Percentiles rank a stretch among this genome's conserved stretches.
These are phyloP conservation scores for Melieria picta DNA, from an alignment of 2,888 invertebrate genomes.

Conservation along the genomic window DNA sequence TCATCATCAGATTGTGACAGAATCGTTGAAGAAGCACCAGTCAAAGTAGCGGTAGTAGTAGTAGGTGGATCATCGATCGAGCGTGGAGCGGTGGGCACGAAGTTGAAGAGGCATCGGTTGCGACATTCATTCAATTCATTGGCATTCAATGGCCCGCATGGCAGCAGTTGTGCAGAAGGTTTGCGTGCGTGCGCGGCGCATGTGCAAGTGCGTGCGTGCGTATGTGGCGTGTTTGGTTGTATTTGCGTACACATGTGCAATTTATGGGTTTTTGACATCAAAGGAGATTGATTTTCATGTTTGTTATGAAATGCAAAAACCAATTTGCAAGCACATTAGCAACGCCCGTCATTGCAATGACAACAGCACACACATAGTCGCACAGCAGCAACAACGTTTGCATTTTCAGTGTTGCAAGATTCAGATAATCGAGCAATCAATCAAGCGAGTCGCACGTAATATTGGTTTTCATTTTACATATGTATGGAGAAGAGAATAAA, in stretches of 20 bases:
- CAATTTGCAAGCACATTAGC: constrained; percentile 20
- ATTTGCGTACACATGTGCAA: constrained; percentile 25
- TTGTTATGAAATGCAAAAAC: constrained; percentile 22
- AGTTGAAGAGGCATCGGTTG: constrained; percentile 31
- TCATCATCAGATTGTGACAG: constrained; percentile 21
- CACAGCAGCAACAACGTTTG: constrained; percentile 24
- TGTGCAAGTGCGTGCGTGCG: constrained; percentile 21
- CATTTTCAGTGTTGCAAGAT: constrained; percentile 31
- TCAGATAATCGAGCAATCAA: constrained; percentile 10
- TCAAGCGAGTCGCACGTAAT: constrained; percentile 36
- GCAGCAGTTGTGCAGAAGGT: constrained; percentile 18
- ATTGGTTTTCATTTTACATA: constrained; percentile 41
- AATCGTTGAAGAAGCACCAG: constrained; percentile 29
- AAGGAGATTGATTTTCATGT: neutral
- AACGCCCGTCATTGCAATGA: constrained; percentile 18
- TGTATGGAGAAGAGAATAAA: constrained; percentile 62
- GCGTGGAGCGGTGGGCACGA: constrained; percentile 22
- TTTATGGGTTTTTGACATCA: constrained; percentile 19
- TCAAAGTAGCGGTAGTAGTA: constrained; percentile 17
- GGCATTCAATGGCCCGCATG: constrained; percentile 10
- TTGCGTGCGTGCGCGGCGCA: constrained; percentile 15
- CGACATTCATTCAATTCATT: constrained; percentile 20
- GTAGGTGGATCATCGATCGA: constrained; percentile 23
- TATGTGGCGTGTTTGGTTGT: constrained; percentile 7
- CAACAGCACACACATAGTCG: constrained; percentile 20